These are phyloP conservation scores for Crotalus tigris DNA, from an alignment of 2,113 vertebrate genomes.

Conservation along the genomic window DNA sequence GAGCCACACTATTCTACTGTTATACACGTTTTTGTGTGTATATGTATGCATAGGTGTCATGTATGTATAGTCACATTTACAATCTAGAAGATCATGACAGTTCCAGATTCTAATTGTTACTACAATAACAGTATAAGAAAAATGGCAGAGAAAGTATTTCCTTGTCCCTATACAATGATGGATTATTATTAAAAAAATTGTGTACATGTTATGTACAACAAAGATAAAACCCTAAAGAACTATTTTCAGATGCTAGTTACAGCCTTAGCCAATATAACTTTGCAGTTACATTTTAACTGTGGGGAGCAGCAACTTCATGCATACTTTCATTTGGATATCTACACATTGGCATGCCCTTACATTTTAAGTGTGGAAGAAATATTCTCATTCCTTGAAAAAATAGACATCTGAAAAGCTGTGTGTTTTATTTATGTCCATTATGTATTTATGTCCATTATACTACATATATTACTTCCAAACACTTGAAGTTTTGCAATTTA, in stretches of 20 bases:
- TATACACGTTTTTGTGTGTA: too few relatives aligned
- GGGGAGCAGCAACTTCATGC: neutral
- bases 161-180: neutral
- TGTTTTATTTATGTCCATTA: neutral
- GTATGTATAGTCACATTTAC: too few relatives aligned
- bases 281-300: neutral
- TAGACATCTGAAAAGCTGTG: neutral
- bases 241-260: neutral
- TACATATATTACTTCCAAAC: neutral
- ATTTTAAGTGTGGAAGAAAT: neutral
- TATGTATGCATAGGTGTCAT: too few relatives aligned
- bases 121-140: neutral
- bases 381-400: neutral
- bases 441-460: neutral
- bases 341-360: neutral
- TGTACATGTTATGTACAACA: neutral
- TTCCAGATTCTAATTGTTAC: neutral
- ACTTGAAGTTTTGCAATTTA: neutral
- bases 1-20: too few relatives aligned
- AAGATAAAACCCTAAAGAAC: neutral
- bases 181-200: neutral
- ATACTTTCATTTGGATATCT: too few relatives aligned
- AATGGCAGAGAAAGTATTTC: neutral
- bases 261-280: neutral
- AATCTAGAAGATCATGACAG: neutral